Evolutionary conservation across 92 coral and sea anemone genomes (phyloP), one percentile per base, ranked within the genome.

Genomic region (Porites evermanni): DNA sequence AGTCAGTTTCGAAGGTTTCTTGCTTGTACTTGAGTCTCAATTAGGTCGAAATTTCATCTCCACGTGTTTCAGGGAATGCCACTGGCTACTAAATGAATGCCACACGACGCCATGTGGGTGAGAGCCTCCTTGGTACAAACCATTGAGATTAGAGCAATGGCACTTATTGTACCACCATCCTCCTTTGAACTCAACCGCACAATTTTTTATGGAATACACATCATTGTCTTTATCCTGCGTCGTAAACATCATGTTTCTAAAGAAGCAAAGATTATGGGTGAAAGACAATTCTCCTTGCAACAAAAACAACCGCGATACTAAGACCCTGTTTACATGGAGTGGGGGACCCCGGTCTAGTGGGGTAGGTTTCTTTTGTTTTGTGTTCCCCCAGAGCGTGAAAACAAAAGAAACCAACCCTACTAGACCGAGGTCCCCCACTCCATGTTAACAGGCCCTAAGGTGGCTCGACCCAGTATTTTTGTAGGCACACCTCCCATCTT

Each of bases 191-290:
- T 0, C 0, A 75, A n/a, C 1, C 4, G 68, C 84, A 9, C 84
- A 80, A 21, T 80, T 67, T 0, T 1, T 0, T 1, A 2, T 2
- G 6, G 3, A 1, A 17, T 13, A 0, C 14, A 80, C 53, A 61
- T 80, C 84, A 66, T 80, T 80, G 76, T 80, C 84, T 53, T 67
- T 32, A 26, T 80, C 84, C 12, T 80, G 68, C 53, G 84, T 80
- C 1, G 84, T 53, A 26, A 80, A 67, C 67, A 24, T 68, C 84
- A 67, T 80, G 54, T 80, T 53, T 5, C 84, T 80, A 16, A 67
- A 9, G 6, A 54, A 68, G 0, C 7, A 18, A 44, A 19, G 29
- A 17, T 11, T 0, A 12, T 1, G 16, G 64, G 29, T 75, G 10
- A 5, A 8, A 67, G 72, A 11, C 13, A 3, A 20, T 67, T 20